Evolutionary conservation across 2,888 invertebrate genomes (phyloP), one percentile per base, ranked within the genome.

Genomic region (Philonicus albiceps): DNA sequence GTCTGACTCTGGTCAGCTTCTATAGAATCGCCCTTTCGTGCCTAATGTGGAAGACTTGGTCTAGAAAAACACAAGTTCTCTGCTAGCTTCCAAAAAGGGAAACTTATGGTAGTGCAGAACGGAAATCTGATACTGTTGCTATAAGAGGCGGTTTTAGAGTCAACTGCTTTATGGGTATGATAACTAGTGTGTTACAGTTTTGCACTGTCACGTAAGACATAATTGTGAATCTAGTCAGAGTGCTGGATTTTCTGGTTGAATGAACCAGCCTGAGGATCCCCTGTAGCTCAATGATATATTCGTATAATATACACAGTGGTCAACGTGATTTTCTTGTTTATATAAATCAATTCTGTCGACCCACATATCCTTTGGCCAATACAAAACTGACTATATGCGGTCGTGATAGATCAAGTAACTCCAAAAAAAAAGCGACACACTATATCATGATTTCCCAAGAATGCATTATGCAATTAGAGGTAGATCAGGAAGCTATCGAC

Each of bases 181-280:
- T 76, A 76, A 76, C 76, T 22, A 37, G 76, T 40, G 40, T 37
- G 76, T 76, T 34, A 76, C 76, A 76, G 76, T 76, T 76, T 40
- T 76, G 22, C 13, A 13, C 76, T 76, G 76, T 76, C 76, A 22
- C 76, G 40, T 76, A 40, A 37, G 40, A 22, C 22, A 40, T 43
- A 76, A 76, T 76, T 34, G 19, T 34, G 74, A 19, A 74, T 31
- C 34, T 8, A 31, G 34, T 7, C 7, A 76, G n/a, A 76, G 40
- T 40, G 34, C 76, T 40, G 40, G 76, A 76, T 76, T 76, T 76
- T 76, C 76, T 22, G 40, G 76, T 76, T 76, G 76, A 76, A 76
- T 40, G 40, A 76, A 37, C 76, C 37, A 76, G 76, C 43, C 22
- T 22, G 76, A 27, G 27, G 22, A 64, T 64, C 64, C 27, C 64